phyloP scores from a whole-genome alignment of 2,888 invertebrate species.

The Synergus laeviventris region DNA sequence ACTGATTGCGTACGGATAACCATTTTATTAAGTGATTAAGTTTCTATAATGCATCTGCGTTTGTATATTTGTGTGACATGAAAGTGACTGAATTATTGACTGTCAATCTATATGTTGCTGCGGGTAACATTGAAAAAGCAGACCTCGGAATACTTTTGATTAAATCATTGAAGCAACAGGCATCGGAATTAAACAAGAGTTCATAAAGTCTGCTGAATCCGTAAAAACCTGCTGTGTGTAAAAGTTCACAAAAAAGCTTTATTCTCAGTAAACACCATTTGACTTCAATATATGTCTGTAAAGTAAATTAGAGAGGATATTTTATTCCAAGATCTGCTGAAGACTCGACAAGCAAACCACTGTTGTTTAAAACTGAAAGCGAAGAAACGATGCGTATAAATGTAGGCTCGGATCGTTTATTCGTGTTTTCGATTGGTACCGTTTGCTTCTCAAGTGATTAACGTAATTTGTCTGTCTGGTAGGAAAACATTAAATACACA shows the following conservation, averaged over 20 bases:
- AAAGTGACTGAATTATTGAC: slow-evolving; percentile 51
- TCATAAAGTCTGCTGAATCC: neutral
- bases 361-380: slow-evolving; percentile 47
- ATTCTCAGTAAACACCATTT: neutral
- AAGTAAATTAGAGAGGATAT: neutral
- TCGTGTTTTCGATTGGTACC: slow-evolving; percentile 45
- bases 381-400: slow-evolving; percentile 60
- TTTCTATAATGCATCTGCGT: slow-evolving; percentile 53
- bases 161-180: neutral
- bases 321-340: slow-evolving; percentile 46
- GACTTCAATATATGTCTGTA: neutral
- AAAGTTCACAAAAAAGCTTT: neutral
- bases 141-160: neutral
- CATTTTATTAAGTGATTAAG: slow-evolving; percentile 56
- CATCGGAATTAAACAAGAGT: neutral
- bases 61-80: slow-evolving; percentile 54
- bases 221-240: neutral
- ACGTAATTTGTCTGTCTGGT: slow-evolving; percentile 28
- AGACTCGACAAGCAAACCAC: slow-evolving; percentile 46
- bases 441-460: slow-evolving; percentile 39
- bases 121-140: slow-evolving; percentile 37
- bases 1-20: slow-evolving; percentile 57
- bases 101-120: slow-evolving; percentile 55
- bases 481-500: slow-evolving; percentile 65
- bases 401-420: slow-evolving; percentile 63